phyloP scores from a whole-genome alignment of 2,113 vertebrate species.

The Isichthys henryi region DNA sequence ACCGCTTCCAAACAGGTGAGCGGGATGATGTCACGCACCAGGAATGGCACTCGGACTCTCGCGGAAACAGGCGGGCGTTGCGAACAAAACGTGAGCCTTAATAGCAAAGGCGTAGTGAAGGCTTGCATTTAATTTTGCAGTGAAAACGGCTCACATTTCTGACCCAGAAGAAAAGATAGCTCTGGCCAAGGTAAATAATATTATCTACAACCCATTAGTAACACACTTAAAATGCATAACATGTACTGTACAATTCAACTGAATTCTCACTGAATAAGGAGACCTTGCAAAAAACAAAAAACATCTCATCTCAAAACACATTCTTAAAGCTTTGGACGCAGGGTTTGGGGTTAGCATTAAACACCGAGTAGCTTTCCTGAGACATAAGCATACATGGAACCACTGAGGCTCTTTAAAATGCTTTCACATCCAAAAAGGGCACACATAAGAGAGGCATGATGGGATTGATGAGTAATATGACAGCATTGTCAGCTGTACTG shows the following conservation, averaged over 20 bases:
- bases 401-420: background rate
- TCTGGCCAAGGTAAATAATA: background rate
- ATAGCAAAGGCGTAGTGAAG: background rate
- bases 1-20: slow-evolving; percentile 10
- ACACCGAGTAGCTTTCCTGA: background rate
- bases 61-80: background rate
- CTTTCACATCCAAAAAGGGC: background rate
- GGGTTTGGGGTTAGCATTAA: background rate
- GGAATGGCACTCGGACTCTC: background rate
- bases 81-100: background rate
- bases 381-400: background rate
- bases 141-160: background rate
- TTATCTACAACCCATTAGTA: background rate
- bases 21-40: background rate
- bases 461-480: background rate
- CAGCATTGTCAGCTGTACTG: slow-evolving; percentile 24
- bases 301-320: background rate
- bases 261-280: background rate
- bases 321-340: background rate
- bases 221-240: background rate
- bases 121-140: background rate
- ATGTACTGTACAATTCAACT: background rate
- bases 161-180: background rate
- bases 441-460: background rate
- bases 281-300: background rate